Evolutionary conservation across 2,888 invertebrate species (phyloP), one percentile per base, ranked within the genome.

Genomic region (Nemoura dubitans): DNA sequence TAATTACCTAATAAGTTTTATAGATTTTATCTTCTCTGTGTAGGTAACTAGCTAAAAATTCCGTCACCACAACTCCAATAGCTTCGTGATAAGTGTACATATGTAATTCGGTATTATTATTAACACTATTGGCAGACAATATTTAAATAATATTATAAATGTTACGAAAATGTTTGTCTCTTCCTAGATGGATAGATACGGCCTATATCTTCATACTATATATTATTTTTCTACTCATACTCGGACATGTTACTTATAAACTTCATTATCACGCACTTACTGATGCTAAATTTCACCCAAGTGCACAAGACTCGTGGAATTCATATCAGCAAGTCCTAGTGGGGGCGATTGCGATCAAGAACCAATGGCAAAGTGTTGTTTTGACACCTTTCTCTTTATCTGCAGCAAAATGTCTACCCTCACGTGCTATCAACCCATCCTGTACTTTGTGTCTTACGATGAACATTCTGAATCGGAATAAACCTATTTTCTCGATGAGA

Each of bases 11-110:
- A 7, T 78, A 28, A 78, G 28, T 78, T 78, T 78, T 78, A 78
- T 78, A 78, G 78, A 78, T 78, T 78, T 28, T 26, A 78, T 16
- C 28, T 28, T 78, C 78, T 59, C 28, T 78, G 78, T 78, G 78
- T 78, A 78, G 78, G 78, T 59, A 59, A 14, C 2, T 59, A 59
- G 59, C 2, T 59, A 14, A 59, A 59, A 59, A 21, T 10, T 59
- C 59, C 21, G 21, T 59, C 59, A 59, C 59, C 14, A 59, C 59
- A 59, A 59, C 21, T 59, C 21, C 21, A 59, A 29, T 81, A 29
- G n/a, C 5, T 81, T 26, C 42, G 83, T 83, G 83, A 83, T 83
- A 83, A n/a, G 83, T 83, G 83, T 83, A 82, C 78, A 78, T 29
- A 28, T 36, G 10, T 29, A 30, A 36, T 82, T 21, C 36, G 36